Base-by-base conservation (phyloP, 1,140 invertebrate genomes). In the Melipona quadrifasciata region DNA sequence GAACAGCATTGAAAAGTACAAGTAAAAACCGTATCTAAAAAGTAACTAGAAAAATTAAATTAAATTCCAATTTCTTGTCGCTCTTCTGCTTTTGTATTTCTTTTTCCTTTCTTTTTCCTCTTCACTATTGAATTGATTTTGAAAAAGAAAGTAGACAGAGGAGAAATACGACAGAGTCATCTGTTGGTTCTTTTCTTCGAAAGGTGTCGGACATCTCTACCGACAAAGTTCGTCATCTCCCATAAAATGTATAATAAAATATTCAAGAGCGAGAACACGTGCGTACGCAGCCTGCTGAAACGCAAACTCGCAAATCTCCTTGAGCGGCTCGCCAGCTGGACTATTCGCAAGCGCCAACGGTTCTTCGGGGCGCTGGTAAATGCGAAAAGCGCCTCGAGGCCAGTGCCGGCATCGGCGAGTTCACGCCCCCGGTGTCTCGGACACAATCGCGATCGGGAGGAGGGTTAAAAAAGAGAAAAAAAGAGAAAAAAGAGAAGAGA, bases 381-480 rank as follows among this genome's bases (percentile, higher is more conserved):
- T 90, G 89, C 86, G 89, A 88, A 90, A 89, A 90, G 82, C 80
- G 89, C 89, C 89, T 89, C 79, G 88, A 90, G 89, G 88, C 89
- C 89, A 89, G 80, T 82, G 88, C 74, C 89, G 87, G 85, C 85
- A 86, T 83, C 78, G 70, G 80, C 68, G 76, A 90, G 84, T 91
- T 89, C 89, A 89, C 89, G 87, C 89, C 87, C 88, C 89, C 87
- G 72, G 89, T 90, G 73, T 80, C 86, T 85, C 86, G 89, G 85
- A 81, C 86, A 90, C 88, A 90, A 90, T 90, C 86, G 88, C 82
- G 82, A 90, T 89, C 81, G 87, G 75, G 82, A 79, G 77, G 82
- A 68, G 88, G 77, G 81, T 75, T 53, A 64, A 65, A 79, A 86
- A 88, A 85, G 75, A 70, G 51, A 72, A 76, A 61, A 89, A 90